A percentile compares a stretch with the other conserved stretches of the same genome.
Conservation (phyloP, 2,113 vertebrate species). For the Nesogale talazaci region DNA sequence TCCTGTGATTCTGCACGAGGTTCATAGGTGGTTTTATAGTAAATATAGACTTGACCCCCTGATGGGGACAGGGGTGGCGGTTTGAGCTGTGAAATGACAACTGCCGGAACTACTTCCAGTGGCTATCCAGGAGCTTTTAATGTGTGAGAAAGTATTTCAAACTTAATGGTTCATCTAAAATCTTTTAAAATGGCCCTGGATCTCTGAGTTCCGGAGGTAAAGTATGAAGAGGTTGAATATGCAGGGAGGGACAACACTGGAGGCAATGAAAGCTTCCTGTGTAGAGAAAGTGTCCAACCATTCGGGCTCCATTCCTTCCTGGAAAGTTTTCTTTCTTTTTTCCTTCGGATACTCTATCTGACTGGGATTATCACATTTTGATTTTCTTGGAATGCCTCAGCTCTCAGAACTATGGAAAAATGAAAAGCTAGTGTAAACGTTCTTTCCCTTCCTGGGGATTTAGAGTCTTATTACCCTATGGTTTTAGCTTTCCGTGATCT, state of each 20-base stretch:
- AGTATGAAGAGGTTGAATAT: slow-evolving; percentile 9
- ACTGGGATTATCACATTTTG: slow-evolving; percentile 69
- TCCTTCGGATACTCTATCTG: slow-evolving; percentile 59
- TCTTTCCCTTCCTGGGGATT: slow-evolving; percentile 61
- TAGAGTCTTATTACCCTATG: slow-evolving; percentile 7
- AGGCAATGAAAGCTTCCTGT: not conserved
- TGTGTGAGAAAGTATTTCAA: not conserved
- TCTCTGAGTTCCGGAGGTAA: not conserved
- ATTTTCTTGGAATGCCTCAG: slow-evolving; percentile 73
- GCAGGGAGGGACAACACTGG: not conserved
- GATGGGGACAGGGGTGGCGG: not conserved
- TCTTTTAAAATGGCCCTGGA: not conserved
- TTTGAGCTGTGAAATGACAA: not conserved
- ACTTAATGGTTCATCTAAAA: slow-evolving; percentile 12
- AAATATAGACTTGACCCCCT: not conserved
- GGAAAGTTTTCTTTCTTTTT: slow-evolving; percentile 46
- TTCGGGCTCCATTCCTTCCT: slow-evolving; percentile 62
- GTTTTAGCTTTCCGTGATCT: slow-evolving; percentile 27
- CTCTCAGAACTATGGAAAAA: slow-evolving; percentile 64
- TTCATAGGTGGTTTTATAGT: not conserved
- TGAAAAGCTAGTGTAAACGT: slow-evolving; percentile 4
- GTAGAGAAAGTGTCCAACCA: not conserved
- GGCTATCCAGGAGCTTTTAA: not conserved
- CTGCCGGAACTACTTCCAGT: not conserved
- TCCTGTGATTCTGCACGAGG: not conserved